Base-by-base conservation (phyloP, 2,113 vertebrate genomes). In the Scartelaos histophorus region DNA sequence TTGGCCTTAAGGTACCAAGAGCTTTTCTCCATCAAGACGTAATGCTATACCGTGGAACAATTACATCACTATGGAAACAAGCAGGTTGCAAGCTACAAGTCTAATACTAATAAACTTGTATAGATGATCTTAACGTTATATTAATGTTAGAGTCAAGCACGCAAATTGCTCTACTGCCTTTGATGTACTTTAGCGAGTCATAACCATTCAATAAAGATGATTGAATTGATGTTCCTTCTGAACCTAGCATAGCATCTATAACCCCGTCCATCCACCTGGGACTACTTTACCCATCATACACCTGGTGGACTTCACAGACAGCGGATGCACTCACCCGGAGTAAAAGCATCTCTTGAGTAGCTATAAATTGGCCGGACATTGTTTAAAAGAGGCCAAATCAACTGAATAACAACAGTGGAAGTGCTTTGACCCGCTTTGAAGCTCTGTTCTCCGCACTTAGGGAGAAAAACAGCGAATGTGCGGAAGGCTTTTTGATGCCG, bases 371-470 rank as follows among this genome's bases (percentile, higher is more conserved):
- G 80, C 73, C 58, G 79, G 71, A 70, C 76, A 71, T 82, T 80
- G 79, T 88, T 82, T 86, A 76, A 84, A 78, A 83, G 79, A 78
- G 78, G 80, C 54, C 66, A 77, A 86, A 69, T 68, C 74, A 68
- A 85, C 78, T 70, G 73, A 85, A 82, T 73, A 86, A 82, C 77
- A 85, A 75, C 80, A 67, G 72, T 25, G 71, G 74, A 75, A 74
- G 85, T 65, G 81, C 65, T 87, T 73, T 86, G 79, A 84, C 86
- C 88, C 61, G 77, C 81, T 83, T 82, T 85, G 84, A 88, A 82
- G 87, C 77, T 75, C 82, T 75, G 71, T 82, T 79, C 84, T 82
- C 9, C 69, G 76, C 81, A 74, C 81, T 84, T 84, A 79, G 61
- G 66, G 47, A 71, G 82, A 78, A 85, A 80, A 75, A 74, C 67